phyloP scores from a whole-genome alignment of 2,797 vertebrate genomes.

The Sarcophilus harrisii region DNA sequence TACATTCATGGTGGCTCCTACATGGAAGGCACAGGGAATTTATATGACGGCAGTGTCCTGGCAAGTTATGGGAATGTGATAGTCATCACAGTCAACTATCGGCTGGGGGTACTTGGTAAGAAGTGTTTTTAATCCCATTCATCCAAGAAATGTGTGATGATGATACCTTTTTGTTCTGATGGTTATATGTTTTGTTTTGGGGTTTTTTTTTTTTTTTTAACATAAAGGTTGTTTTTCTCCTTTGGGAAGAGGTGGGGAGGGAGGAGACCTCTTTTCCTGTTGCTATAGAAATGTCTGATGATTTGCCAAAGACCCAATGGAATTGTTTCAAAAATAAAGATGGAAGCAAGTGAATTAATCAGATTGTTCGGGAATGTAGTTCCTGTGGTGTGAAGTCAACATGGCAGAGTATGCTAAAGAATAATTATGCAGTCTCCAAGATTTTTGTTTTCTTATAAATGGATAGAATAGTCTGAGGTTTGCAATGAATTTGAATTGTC shows the following conservation, averaged over 20 bases:
- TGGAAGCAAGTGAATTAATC: constrained; percentile 14
- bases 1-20: constrained; percentile 99
- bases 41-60: constrained; percentile 99
- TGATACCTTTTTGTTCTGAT: neutral
- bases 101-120: constrained; percentile 99
- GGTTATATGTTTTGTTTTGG: neutral
- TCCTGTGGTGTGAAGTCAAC: neutral
- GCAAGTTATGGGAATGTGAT: constrained; percentile 99
- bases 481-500: neutral
- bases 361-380: neutral
- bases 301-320: neutral
- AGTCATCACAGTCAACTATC: constrained; percentile 99
- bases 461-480: constrained; percentile 23
- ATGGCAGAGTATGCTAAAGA: neutral
- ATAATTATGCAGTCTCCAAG: neutral
- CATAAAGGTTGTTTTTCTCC: neutral
- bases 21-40: constrained; percentile 99
- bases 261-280: neutral
- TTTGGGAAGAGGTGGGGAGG: neutral
- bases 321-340: constrained; percentile 38
- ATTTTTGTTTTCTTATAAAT: constrained; percentile 26
- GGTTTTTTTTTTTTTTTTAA: too few species aligned
- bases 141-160: constrained; percentile 64
- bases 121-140: constrained; percentile 75
- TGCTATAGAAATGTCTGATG: neutral